These are phyloP conservation scores for Psittacula echo DNA, from an alignment of 2,797 vertebrate genomes.

Conservation along the genomic window DNA sequence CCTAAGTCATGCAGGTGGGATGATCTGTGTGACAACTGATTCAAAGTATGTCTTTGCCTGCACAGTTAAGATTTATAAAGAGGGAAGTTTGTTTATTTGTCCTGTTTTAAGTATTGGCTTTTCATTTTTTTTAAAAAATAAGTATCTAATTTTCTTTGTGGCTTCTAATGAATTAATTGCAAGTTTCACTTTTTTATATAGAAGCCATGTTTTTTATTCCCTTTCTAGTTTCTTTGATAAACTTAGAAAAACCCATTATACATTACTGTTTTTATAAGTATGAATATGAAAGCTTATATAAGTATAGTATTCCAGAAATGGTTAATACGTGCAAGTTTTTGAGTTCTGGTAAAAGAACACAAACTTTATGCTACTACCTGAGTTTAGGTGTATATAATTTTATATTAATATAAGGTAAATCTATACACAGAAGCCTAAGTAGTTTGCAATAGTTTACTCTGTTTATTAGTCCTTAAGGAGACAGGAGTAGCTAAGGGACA, in stretches of 20 bases:
- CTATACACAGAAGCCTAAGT: background rate
- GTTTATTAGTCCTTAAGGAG: background rate
- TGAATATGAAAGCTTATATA: background rate
- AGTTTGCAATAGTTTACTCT: background rate
- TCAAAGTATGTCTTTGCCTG: background rate
- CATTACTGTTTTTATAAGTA: background rate
- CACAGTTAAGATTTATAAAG: background rate
- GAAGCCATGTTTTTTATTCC: background rate
- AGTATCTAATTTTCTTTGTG: background rate
- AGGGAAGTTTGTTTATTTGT: background rate
- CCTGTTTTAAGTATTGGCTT: background rate
- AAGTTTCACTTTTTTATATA: background rate
- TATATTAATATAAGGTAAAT: background rate
- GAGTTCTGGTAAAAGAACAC: background rate
- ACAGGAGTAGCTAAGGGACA: background rate
- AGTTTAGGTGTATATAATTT: background rate
- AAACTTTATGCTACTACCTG: background rate
- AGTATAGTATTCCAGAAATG: background rate
- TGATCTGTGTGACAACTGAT: background rate
- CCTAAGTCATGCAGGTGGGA: background rate
- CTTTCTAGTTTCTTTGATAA: background rate
- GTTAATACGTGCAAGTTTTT: background rate
- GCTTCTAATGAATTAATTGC: background rate
- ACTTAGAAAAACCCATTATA: background rate
- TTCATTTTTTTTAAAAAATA: background rate